Evolutionary conservation across 2,113 vertebrate species (phyloP), one percentile per base, ranked within the genome.

Genomic region (Nicator chloris): DNA sequence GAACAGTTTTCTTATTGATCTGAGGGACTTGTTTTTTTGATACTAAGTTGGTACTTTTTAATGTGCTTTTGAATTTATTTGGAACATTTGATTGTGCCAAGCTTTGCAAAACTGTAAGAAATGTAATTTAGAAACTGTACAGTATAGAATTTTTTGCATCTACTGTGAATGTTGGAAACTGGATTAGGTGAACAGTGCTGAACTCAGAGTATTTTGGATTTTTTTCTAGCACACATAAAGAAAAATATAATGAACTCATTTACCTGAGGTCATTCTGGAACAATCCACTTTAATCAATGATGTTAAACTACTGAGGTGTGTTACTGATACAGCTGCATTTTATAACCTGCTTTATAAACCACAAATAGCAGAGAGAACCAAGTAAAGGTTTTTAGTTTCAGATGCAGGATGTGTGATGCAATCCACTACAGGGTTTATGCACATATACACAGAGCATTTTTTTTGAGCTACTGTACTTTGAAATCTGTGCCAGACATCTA

Each of bases 401-500:
- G 61, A 86, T 92, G 86, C 88, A 95, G 76, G 69, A 61, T 61
- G 22, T 79, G 75, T 93, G 96, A 94, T 82, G 90, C 88, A 95
- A 93, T 82, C 47, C 59, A 33, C 51, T 73, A 23, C 64, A 81
- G 66, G 64, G 35, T 66, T 84, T 93, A 85, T 86, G 90, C 88
- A 90, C 59, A 84, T 86, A 94, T 87, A 68, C 83, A 95, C 57
- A 3, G 7, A 96, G 65, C 65, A 61, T 77, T 94, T 85, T 96
- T 96, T 95, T 88, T 83, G 37, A 93, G 78, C 78, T 95, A 92
- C 95, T 82, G 83, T 97, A 91, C 86, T 91, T 93, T 95, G 95
- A 92, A 96, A 95, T 95, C 93, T 90, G 66, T 95, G 95, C 95
- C 96, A 97, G 88, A 97, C 70, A 95, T 96, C 92, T 96, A 88